phyloP scores from a whole-genome alignment of 2,888 invertebrate genomes.

The Siphlonurus alternatus region DNA sequence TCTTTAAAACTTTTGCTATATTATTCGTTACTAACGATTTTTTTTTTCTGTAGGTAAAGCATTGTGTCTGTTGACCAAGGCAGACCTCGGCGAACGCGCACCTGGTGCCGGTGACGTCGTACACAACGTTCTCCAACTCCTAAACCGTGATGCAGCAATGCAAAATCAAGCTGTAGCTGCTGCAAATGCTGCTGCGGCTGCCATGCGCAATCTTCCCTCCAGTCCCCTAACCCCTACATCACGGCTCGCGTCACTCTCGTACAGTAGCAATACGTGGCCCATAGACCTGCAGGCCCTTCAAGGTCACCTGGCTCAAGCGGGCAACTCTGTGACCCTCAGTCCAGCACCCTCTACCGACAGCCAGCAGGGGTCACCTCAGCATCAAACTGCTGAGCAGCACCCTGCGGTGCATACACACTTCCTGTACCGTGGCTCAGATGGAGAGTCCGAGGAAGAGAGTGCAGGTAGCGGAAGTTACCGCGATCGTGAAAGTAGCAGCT shows the following conservation, averaged over 20 bases:
- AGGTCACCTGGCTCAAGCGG: conserved; percentile 16
- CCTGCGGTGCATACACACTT: neutral
- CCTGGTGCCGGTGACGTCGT: conserved; percentile 88
- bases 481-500: neutral
- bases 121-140: conserved; percentile 80
- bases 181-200: conserved; percentile 37
- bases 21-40: no score
- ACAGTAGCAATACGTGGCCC: neutral
- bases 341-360: conserved; percentile 82
- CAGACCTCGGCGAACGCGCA: conserved; percentile 78
- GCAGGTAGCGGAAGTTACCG: neutral
- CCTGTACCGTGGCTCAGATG: neutral
- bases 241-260: neutral
- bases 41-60: conserved; percentile 85
- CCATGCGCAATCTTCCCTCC: conserved; percentile 31
- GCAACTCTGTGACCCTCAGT: conserved; percentile 75
- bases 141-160: conserved; percentile 64
- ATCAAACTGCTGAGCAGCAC: conserved; percentile 20
- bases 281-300: neutral
- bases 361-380: conserved; percentile 69
- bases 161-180: conserved; percentile 47
- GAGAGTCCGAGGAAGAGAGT: neutral
- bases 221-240: conserved; percentile 3
- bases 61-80: conserved; percentile 72
- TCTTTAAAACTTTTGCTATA: neutral